These are phyloP conservation scores for Steinernema hermaphroditum DNA, from an alignment of 2,888 invertebrate species.

Conservation along the genomic window DNA sequence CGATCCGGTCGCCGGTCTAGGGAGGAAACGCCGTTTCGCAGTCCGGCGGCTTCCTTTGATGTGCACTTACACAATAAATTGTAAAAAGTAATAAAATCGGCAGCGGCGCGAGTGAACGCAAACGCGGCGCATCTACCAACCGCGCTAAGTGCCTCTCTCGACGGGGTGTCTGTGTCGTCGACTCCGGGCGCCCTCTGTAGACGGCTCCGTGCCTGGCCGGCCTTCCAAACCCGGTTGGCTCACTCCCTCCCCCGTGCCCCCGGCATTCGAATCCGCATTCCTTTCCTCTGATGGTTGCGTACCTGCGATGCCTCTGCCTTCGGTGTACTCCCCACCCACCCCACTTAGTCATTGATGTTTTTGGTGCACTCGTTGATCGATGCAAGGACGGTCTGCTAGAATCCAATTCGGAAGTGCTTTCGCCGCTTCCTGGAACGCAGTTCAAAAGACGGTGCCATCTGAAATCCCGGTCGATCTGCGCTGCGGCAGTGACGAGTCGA, in stretches of 20 bases:
- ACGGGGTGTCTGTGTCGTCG: slow-evolving; percentile 17
- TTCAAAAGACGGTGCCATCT: no score
- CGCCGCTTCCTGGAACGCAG: no score
- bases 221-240: neutral
- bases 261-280: neutral
- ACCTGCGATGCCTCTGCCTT: no score
- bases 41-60: slow-evolving; percentile 19
- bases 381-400: no score
- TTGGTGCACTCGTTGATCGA: no score
- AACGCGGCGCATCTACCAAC: slow-evolving; percentile 23
- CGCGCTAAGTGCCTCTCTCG: slow-evolving; percentile 19
- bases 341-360: no score
- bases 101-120: slow-evolving; percentile 10
- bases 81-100: slow-evolving; percentile 28
- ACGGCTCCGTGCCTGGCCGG: neutral
- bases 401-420: no score
- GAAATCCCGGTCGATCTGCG: slow-evolving; percentile 19
- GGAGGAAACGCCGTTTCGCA: slow-evolving; percentile 7
- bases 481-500: slow-evolving; percentile 1
- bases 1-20: neutral
- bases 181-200: neutral
- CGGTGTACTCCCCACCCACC: no score
- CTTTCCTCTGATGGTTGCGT: neutral
- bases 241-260: neutral
- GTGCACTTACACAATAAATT: slow-evolving; percentile 28